Conservation (phyloP, 2,888 invertebrate genomes). For the Desoria tigrina region DNA sequence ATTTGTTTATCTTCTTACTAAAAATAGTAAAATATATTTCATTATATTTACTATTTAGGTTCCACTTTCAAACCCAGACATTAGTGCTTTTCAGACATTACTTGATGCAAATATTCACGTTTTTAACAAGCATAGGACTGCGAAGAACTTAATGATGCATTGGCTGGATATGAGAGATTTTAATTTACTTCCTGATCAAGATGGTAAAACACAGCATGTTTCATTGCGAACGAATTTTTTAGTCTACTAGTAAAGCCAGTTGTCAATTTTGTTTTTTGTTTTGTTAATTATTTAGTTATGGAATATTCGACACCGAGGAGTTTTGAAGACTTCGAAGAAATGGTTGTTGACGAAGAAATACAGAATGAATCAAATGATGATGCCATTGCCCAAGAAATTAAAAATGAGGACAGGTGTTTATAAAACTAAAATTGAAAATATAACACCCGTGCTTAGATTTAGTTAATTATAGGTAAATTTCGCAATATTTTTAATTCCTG, state of each 20-base stretch:
- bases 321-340: conserved; percentile 91
- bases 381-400: conserved; percentile 55
- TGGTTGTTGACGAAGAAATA: conserved; percentile 60
- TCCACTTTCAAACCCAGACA: conserved; percentile 70
- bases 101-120: conserved; percentile 78
- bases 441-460: conserved; percentile 68
- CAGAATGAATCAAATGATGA: conserved; percentile 61
- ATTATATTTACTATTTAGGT: conserved; percentile 54
- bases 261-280: too few species aligned
- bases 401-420: conserved; percentile 14
- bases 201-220: conserved; percentile 59
- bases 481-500: neutral
- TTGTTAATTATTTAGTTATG: conserved; percentile 37
- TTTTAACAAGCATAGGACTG: conserved; percentile 85
- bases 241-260: neutral
- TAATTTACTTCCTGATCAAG: conserved; percentile 85
- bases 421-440: conserved; percentile 69
- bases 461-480: neutral
- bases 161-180: conserved; percentile 93
- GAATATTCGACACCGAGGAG: conserved; percentile 49
- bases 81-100: conserved; percentile 81
- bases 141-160: conserved; percentile 79
- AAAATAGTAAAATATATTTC: too few species aligned
- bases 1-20: too few species aligned
- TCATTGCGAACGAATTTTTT: neutral